Percentiles rank a stretch among this genome's conserved stretches.
Evolutionary conservation across 2,797 vertebrate species (phyloP).

Genomic region (Myripristis jacobus): DNA sequence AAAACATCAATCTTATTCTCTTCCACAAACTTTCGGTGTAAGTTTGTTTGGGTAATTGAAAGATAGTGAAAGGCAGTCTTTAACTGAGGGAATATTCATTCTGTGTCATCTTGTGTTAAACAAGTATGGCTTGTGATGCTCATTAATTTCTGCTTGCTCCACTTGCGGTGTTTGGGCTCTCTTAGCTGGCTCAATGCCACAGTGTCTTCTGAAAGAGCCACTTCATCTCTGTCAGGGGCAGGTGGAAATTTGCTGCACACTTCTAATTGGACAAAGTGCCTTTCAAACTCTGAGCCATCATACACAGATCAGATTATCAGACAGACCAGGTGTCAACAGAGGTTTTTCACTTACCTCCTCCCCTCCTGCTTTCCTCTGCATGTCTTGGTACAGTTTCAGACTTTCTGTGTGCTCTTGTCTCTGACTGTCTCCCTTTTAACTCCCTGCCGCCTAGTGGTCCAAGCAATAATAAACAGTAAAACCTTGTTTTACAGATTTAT

Average conservation of each 20-base stretch:
- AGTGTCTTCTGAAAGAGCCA: conserved; percentile 89
- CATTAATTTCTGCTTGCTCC: conserved; percentile 93
- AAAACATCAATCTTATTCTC: conserved; percentile 1
- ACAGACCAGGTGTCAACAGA: conserved; percentile 77
- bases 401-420: neutral
- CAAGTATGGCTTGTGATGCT: conserved; percentile 89
- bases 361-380: conserved; percentile 25
- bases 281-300: conserved; percentile 88
- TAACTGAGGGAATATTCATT: conserved; percentile 83
- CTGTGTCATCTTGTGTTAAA: conserved; percentile 89
- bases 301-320: conserved; percentile 84
- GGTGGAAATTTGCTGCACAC: conserved; percentile 90
- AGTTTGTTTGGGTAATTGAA: conserved; percentile 54
- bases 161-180: conserved; percentile 85
- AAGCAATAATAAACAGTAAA: conserved; percentile 19
- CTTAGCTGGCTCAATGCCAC: conserved; percentile 87
- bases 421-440: conserved; percentile 24
- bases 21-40: neutral
- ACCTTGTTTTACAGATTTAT: conserved; percentile 39
- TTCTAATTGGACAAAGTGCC: conserved; percentile 97
- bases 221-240: conserved; percentile 94
- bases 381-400: conserved; percentile 50
- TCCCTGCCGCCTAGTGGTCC: conserved; percentile 54
- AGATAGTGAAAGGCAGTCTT: conserved; percentile 67
- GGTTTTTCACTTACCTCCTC: conserved; percentile 53